Conservation (phyloP, 2,888 invertebrate species). For the Pherbina coryleti region DNA sequence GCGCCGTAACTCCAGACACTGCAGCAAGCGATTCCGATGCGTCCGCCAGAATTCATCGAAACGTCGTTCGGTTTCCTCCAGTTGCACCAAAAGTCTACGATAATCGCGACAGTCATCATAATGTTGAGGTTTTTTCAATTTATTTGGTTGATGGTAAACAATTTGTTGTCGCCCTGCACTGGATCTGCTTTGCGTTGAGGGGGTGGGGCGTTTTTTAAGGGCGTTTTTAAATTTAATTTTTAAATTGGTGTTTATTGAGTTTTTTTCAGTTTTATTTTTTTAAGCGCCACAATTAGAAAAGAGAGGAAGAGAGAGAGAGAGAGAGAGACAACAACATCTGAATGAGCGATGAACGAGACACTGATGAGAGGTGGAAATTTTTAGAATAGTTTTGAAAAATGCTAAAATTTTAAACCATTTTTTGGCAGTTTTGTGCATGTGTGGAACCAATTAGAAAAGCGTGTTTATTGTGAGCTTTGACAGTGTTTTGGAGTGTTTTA, state of each 20-base stretch:
- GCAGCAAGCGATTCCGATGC: conserved; percentile 89
- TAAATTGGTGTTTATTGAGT: background rate
- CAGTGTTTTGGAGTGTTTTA: background rate
- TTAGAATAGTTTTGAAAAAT: background rate
- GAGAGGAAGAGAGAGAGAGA: conserved; percentile 32
- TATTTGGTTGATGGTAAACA: conserved; percentile 66
- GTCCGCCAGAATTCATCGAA: conserved; percentile 96
- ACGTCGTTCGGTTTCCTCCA: conserved; percentile 93
- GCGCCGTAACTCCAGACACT: conserved; percentile 89
- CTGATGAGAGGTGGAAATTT: conserved; percentile 26
- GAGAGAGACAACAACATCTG: conserved; percentile 44
- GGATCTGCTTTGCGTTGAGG: conserved; percentile 61
- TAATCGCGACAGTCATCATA: conserved; percentile 70
- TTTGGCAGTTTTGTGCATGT: conserved; percentile 5
- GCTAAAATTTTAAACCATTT: background rate
- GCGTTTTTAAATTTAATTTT: conserved; percentile 29
- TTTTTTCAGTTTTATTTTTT: background rate
- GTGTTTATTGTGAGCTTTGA: conserved; percentile 3
- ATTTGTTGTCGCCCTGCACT: conserved; percentile 69
- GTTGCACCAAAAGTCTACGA: conserved; percentile 86
- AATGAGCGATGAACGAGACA: conserved; percentile 41
- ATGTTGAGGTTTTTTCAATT: conserved; percentile 66
- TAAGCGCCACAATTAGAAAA: conserved; percentile 14
- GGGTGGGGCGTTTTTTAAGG: conserved; percentile 29
- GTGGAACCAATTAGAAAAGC: conserved; percentile 4